These are phyloP conservation scores for Thecophora atra DNA, from an alignment of 2,888 invertebrate genomes.

Conservation along the genomic window DNA sequence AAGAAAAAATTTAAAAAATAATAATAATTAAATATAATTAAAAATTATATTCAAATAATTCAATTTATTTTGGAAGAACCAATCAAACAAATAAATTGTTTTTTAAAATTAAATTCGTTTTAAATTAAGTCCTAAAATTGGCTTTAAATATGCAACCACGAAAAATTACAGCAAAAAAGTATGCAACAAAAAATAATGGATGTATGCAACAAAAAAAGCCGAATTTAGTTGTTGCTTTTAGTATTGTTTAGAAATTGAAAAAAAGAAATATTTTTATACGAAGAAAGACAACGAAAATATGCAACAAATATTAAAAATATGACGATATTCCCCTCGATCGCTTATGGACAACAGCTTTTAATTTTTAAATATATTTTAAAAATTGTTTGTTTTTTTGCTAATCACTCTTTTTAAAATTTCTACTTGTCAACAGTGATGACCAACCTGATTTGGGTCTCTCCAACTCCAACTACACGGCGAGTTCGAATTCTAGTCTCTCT, in stretches of 20 bases:
- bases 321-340: neutral
- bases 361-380: neutral
- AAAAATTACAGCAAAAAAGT: neutral
- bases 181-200: neutral
- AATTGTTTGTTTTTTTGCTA: neutral
- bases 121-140: too few species aligned
- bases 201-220: neutral
- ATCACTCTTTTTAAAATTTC: neutral
- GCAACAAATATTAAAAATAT: constrained; percentile 3
- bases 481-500: constrained; percentile 70
- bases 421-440: constrained; percentile 70
- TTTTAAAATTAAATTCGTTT: too few species aligned
- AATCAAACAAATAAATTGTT: too few species aligned
- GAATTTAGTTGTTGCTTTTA: too few species aligned
- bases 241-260: too few species aligned
- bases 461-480: constrained; percentile 73
- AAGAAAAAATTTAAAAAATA: too few species aligned
- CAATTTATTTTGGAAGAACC: neutral
- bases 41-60: neutral
- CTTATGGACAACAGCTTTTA: neutral
- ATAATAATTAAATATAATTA: too few species aligned
- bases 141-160: too few species aligned
- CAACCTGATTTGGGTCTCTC: constrained; percentile 70
- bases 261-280: too few species aligned
- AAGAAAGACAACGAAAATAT: constrained; percentile 1